These are phyloP conservation scores for Oryzias melastigma DNA, from an alignment of 2,113 vertebrate species.

Conservation along the genomic window DNA sequence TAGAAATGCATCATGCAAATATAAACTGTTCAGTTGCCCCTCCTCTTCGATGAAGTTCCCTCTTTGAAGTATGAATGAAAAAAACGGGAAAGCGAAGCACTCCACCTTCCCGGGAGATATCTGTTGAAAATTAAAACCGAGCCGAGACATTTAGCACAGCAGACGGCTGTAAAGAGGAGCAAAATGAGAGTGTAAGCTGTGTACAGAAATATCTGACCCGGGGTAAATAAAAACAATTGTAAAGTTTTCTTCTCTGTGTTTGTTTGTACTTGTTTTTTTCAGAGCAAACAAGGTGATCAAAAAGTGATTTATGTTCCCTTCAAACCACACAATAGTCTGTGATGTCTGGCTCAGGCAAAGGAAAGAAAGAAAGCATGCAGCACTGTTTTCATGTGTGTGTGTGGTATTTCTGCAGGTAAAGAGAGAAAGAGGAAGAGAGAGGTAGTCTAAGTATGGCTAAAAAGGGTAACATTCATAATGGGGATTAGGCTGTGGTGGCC, in stretches of 20 bases:
- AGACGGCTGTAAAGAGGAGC: not conserved
- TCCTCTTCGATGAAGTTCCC: constrained; percentile 15
- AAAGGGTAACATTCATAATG: constrained; percentile 58
- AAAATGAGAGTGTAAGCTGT: constrained; percentile 17
- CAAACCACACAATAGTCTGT: constrained; percentile 47
- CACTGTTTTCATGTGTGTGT: constrained; percentile 1
- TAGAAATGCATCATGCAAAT: constrained; percentile 19
- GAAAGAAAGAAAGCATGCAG: constrained; percentile 5
- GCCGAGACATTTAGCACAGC: constrained; percentile 1
- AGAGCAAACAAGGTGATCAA: constrained; percentile 53
- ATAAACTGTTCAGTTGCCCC: constrained; percentile 16
- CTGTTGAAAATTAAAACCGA: constrained; percentile 22
- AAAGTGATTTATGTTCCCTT: constrained; percentile 66
- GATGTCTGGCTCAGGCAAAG: constrained; percentile 49
- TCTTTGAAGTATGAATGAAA: constrained; percentile 11
- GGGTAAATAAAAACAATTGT: constrained; percentile 24
- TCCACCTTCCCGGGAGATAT: constrained; percentile 22
- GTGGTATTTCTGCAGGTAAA: constrained; percentile 12
- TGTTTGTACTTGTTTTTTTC: constrained; percentile 23
- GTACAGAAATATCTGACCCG: constrained; percentile 18
- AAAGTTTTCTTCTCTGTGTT: constrained; percentile 24
- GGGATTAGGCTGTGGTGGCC: constrained; percentile 42
- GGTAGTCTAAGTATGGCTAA: constrained; percentile 32
- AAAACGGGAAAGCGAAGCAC: constrained; percentile 1
- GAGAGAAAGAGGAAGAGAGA: constrained; percentile 13